Percentiles rank a stretch among this genome's conserved stretches.
Conservation (phyloP, 2,888 invertebrate genomes). For the Salpingus planirostris region DNA sequence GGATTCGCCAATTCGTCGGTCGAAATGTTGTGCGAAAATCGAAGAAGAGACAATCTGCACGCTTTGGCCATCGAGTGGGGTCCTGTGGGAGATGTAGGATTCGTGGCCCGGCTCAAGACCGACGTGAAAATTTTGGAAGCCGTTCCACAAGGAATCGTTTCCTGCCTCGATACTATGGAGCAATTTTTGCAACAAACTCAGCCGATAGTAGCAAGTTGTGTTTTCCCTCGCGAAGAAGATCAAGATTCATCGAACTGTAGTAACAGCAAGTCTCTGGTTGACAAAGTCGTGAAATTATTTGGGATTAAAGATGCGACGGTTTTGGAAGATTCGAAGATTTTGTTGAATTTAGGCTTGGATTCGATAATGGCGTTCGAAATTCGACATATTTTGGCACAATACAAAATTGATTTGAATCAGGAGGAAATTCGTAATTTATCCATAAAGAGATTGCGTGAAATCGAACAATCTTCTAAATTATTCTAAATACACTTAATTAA, state of each 20-base stretch:
- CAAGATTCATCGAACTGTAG: conserved; percentile 1
- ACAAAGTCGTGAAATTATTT: conserved; percentile 5
- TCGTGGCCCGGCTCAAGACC: conserved; percentile 6
- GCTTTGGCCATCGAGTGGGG: conserved; percentile 8
- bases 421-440: conserved; percentile 7
- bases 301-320: conserved; percentile 6
- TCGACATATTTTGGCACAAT: conserved; percentile 6
- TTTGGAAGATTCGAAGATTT: conserved; percentile 6
- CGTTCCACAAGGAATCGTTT: conserved; percentile 2
- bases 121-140: conserved; percentile 5
- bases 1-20: conserved; percentile 9
- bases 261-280: conserved; percentile 3
- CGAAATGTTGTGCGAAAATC: conserved; percentile 7
- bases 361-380: conserved; percentile 8
- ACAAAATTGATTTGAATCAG: conserved; percentile 2
- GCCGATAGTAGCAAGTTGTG: conserved; percentile 6
- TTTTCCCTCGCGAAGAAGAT: conserved; percentile 5
- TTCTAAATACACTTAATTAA: too few relatives aligned
- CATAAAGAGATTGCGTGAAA: too few relatives aligned
- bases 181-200: conserved; percentile 4
- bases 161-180: conserved; percentile 6
- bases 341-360: conserved; percentile 8
- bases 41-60: conserved; percentile 5
- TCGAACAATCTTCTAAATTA: too few relatives aligned
- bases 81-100: conserved; percentile 9